Conservation (phyloP, 64 coral and sea anemone genomes). For the Stylophora pistillata region DNA sequence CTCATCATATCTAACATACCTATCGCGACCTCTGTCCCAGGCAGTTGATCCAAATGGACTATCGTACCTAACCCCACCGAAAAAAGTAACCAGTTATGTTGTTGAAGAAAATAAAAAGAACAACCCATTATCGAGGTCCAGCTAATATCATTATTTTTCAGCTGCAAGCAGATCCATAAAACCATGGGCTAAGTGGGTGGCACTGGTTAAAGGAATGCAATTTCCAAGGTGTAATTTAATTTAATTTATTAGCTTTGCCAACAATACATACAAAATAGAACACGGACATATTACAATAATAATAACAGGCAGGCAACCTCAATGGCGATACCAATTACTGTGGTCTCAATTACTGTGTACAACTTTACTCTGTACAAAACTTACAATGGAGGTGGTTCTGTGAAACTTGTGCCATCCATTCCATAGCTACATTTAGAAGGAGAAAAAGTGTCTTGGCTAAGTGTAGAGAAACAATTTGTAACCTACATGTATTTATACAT, state of each 20-base stretch:
- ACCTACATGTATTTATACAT: not conserved
- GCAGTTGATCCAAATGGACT: slow-evolving; percentile 69
- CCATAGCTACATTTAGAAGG: slow-evolving; percentile 59
- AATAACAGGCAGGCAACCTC: too few species aligned
- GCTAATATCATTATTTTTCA: too few species aligned
- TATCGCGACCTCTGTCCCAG: slow-evolving; percentile 23
- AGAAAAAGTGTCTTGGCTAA: not conserved
- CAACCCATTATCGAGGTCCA: not conserved
- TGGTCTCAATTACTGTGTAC: too few species aligned
- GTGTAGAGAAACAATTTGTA: not conserved
- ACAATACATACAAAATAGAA: too few species aligned
- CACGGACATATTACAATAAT: too few species aligned
- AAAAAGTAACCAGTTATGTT: not conserved
- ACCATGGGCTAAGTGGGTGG: too few species aligned
- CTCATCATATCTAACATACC: not conserved
- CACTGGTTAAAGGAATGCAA: too few species aligned
- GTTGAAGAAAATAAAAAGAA: not conserved
- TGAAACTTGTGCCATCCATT: slow-evolving; percentile 89
- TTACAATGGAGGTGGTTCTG: slow-evolving; percentile 89
- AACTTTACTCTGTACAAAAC: too few species aligned
- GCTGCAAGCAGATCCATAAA: too few species aligned
- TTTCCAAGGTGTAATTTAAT: too few species aligned
- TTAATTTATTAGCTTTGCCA: too few species aligned
- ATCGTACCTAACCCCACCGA: slow-evolving; percentile 51
- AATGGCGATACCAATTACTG: too few species aligned